A percentile compares a stretch with the other conserved stretches of the same genome.
phyloP scores from a whole-genome alignment of 1,140 invertebrate genomes.

The Drosophila watanabei region DNA sequence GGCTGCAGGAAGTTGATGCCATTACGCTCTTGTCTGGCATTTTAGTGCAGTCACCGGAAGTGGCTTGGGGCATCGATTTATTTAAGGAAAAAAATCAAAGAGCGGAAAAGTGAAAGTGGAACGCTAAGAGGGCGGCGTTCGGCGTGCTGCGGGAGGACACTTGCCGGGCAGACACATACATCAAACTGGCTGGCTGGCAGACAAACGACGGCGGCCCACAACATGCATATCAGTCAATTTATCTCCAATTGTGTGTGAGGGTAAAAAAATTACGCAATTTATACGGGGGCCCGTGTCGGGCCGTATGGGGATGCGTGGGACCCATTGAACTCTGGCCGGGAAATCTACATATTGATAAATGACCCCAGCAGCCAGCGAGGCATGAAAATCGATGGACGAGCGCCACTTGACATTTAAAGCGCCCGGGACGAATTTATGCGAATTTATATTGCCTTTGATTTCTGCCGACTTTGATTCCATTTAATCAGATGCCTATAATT shows the following conservation, averaged over 20 bases:
- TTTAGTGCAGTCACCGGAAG: conserved; percentile 52
- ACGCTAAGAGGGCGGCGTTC: conserved; percentile 8
- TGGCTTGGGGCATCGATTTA: conserved; percentile 58
- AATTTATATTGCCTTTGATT: conserved; percentile 53
- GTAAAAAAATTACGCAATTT: conserved; percentile 74
- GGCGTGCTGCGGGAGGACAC: conserved; percentile 16
- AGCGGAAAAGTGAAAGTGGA: conserved; percentile 66
- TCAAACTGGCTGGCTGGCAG: conserved; percentile 49
- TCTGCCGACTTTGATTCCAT: conserved; percentile 68
- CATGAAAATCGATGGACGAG: conserved; percentile 69
- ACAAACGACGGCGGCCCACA: conserved; percentile 57
- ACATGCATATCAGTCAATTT: conserved; percentile 80
- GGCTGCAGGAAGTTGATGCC: conserved; percentile 75
- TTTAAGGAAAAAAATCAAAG: conserved; percentile 64
- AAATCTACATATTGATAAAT: conserved; percentile 83
- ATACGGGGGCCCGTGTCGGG: conserved; percentile 27
- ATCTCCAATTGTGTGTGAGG: conserved; percentile 62
- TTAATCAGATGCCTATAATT: conserved; percentile 68
- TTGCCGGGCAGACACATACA: conserved; percentile 69
- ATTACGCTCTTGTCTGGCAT: conserved; percentile 65
- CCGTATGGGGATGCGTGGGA: conserved; percentile 11
- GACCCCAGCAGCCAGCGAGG: conserved; percentile 54
- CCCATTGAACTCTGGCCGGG: conserved; percentile 62
- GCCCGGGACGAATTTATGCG: conserved; percentile 50
- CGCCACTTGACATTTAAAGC: conserved; percentile 63